Base-by-base conservation (phyloP, 2,888 invertebrate genomes). In the Brenthis hecate region DNA sequence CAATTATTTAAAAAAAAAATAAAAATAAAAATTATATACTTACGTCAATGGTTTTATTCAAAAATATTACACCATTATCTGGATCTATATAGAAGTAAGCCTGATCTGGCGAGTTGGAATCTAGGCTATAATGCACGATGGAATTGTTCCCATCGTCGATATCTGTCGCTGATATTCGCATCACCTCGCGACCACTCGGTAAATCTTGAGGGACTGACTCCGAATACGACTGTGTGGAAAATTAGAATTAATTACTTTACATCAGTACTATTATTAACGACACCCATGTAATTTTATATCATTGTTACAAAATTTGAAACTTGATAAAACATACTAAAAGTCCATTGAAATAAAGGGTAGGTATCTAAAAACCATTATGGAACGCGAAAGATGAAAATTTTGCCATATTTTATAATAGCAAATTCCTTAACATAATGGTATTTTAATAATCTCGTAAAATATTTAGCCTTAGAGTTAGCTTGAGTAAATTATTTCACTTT, bases 91-190 rank as follows among this genome's bases (percentile, higher is more conserved):
- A 94, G 86, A 98, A 98, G 86, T 96, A 97, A 13, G 94, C 94
- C 74, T 89, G 88, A 75, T 92, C 91, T 43, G 90, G 88, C 28
- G 91, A 90, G 67, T 90, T 89, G 32, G 91, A 85, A 74, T 91
- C 90, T 75, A 94, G 86, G 73, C 91, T 94, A 85, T 98, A 98
- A 73, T 94, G 94, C 13, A 98, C 95, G 77, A 96, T 95, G 69
- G 98, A 97, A 91, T 99, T 99, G 82, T 96, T 95, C 14, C 98
- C 97, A 81, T 98, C 97, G 82, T 99, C 98, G 75, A 97, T 96
- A 86, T 98, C 98, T 47, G 97, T 98, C 16, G 98, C 98, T 70
- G 98, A 97, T 84, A 98, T 96, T 83, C 97, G 94, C 96, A 97
- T 97, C 72, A 98, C 97, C 83, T 96, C 96, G 66, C 94, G 92